A percentile compares a stretch with the other conserved stretches of the same genome.
These are phyloP conservation scores for Penaeus indicus DNA, from an alignment of 1,140 invertebrate genomes.

Conservation along the genomic window DNA sequence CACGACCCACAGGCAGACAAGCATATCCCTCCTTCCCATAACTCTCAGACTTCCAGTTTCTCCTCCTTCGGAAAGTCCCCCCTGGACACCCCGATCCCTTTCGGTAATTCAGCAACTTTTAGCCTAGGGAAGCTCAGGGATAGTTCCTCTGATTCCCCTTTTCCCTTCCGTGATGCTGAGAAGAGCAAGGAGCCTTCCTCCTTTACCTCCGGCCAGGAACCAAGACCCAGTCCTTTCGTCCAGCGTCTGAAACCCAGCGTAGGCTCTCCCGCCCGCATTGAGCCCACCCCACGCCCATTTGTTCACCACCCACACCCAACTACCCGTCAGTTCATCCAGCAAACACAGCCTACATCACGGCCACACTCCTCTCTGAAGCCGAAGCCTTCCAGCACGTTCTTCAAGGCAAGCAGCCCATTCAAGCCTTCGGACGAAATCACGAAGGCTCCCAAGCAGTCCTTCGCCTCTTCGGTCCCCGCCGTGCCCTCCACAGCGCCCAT, in stretches of 20 bases:
- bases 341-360: no score
- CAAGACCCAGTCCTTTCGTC: not conserved
- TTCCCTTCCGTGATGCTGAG: not conserved
- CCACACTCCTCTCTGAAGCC: no score
- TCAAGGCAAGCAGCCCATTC: no score
- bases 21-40: slow-evolving; percentile 27
- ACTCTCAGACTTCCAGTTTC: slow-evolving; percentile 1
- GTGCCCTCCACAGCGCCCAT: no score
- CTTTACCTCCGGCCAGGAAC: not conserved
- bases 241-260: slow-evolving; percentile 7
- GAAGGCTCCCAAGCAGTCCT: no score
- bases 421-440: no score
- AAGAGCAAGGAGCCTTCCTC: not conserved
- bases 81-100: slow-evolving; percentile 21
- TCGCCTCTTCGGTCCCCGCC: no score
- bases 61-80: slow-evolving; percentile 28
- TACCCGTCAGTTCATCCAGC: no score
- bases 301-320: no score
- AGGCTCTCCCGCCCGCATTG: not conserved
- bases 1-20: no score
- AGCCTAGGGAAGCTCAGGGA: slow-evolving; percentile 9
- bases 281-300: no score
- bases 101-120: slow-evolving; percentile 42
- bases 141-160: not conserved
- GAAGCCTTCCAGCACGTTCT: no score